These are phyloP conservation scores for Xiphorhynchus elegans DNA, from an alignment of 2,113 vertebrate genomes.

Conservation along the genomic window DNA sequence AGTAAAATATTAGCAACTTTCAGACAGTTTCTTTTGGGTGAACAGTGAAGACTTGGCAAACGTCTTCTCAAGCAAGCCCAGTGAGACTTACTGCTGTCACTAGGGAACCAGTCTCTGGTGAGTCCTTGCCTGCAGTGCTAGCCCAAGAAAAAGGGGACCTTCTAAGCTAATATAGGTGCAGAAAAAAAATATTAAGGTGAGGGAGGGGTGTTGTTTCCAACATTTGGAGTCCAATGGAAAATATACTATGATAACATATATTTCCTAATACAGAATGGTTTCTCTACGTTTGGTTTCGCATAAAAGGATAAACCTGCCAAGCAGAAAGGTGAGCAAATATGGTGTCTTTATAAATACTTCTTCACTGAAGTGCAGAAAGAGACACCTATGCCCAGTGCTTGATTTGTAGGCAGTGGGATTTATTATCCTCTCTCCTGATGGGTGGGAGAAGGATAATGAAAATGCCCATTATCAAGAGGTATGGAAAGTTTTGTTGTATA, in stretches of 20 bases:
- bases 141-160: conserved; percentile 13
- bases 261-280: conserved; percentile 48
- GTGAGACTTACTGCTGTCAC: not conserved
- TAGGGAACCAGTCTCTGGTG: conserved; percentile 18
- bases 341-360: conserved; percentile 65
- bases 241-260: not conserved
- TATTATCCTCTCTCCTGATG: conserved; percentile 51
- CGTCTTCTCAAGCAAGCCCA: conserved; percentile 17
- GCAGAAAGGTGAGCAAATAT: conserved; percentile 62
- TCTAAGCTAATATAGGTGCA: conserved; percentile 26
- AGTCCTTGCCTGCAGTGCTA: conserved; percentile 19
- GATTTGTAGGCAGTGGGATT: conserved; percentile 36
- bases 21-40: conserved; percentile 1
- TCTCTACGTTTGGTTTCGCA: conserved; percentile 18
- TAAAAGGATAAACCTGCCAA: conserved; percentile 49
- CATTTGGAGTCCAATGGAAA: conserved; percentile 22
- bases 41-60: conserved; percentile 28
- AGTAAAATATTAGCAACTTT: conserved; percentile 49
- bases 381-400: not conserved
- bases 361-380: conserved; percentile 47
- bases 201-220: not conserved
- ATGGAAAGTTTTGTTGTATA: not conserved
- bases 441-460: conserved; percentile 35
- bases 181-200: not conserved
- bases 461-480: conserved; percentile 38